Evolutionary conservation across 2,113 vertebrate genomes (phyloP), one percentile per base, ranked within the genome.

Genomic region (Sialia sialis): DNA sequence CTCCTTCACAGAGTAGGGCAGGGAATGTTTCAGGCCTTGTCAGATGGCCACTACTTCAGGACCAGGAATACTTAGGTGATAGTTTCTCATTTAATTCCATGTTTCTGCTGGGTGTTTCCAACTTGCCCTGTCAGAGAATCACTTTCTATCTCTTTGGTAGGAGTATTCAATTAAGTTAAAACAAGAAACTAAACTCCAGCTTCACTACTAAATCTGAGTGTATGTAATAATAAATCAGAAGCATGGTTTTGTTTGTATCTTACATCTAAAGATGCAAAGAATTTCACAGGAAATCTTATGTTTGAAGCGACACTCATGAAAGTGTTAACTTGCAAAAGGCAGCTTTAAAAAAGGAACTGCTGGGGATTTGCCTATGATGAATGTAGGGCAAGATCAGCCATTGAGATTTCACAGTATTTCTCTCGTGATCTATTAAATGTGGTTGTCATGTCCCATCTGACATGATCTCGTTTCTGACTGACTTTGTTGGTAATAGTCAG

Each of bases 321-420:
- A 93, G 74, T 2, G 46, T 87, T 93, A 95, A 92, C 79, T 89
- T 55, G 46, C 72, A 92, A 94, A 80, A 85, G 30, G 34, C 26
- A 49, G 23, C n/a, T 82, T 68, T 32, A 25, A 46, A 76, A 72
- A 75, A 60, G 69, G 44, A 92, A 54, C 81, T 85, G 62, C 69
- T 85, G 73, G 87, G 91, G 81, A 82, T 95, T 92, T 91, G 55
- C 23, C 46, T 82, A 0, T 62, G 66, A 79, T 69, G 74, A 93
- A 96, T 89, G 48, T 95, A 95, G 91, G 91, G 49, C 84, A 91
- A 79, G 87, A 94, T 76, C 54, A 89, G 46, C 87, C 81, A 48
- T 5, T 26, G 83, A 87, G 83, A 88, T 86, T 87, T 75, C 54
- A 38, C 34, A 49, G 60, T 19, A 16, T 66, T 91, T 91, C 69